Base-by-base conservation (phyloP, 1,140 invertebrate genomes). In the Papilio polyxenes region DNA sequence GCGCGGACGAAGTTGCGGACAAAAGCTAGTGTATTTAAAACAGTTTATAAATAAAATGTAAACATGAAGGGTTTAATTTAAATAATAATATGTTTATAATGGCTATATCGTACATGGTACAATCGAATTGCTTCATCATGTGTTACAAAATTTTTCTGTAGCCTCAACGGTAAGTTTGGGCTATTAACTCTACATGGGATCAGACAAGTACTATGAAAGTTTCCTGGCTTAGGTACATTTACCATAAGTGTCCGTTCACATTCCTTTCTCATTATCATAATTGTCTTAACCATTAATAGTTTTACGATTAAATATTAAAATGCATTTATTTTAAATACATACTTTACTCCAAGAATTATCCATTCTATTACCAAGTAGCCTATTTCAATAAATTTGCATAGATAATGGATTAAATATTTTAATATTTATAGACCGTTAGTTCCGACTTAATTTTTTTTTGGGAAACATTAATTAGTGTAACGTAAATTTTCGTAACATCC, bases 401-500 rank as follows among this genome's bases (percentile, higher is more conserved):
- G 65, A 72, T 72, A 72, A 72, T 40, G 11, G 31, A 72, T 72
- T 23, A 15, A 72, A 15, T 72, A 40, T 72, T 31, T 31, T 31
- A 31, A 31, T 31, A 31, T 31, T 31, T 15, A 72, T 40, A 72
- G 31, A 72, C 31, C 65, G 65, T 72, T 72, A 72, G 65, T 72
- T 72, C 31, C 23, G 31, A 72, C 65, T 72, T 72, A 72, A 37
- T 13, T 72, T 40, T 62, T 59, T 69, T 31, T 69, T 69, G 20
- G 65, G 37, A 72, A 72, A 72, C 65, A 72, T 77, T 77, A 77
- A 77, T 51, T 51, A 77, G 75, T 69, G 23, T 49, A 49, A 77
- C n/a, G 44, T 77, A 77, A 75, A 77, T 77, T 51, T 53, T 31
- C 23, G 75, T 77, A 37, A 23, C 53, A 23, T 77, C 75, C 48